Evolutionary conservation across 2,888 invertebrate genomes (phyloP), one percentile per base, ranked within the genome.

Genomic region (Clunio marinus): DNA sequence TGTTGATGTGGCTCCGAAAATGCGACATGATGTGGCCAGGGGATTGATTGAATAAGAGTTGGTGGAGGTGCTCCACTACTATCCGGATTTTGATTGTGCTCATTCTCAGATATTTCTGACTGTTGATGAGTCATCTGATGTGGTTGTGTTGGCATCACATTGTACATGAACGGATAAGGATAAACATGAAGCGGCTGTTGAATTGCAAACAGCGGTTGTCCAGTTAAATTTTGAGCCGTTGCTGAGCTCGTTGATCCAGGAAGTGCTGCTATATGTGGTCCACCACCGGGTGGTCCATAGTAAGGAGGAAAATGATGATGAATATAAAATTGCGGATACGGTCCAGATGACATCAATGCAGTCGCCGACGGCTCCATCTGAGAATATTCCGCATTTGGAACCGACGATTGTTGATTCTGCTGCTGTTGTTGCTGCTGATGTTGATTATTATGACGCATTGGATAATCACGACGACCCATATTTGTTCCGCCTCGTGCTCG

Each of bases 1-100:
- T 5, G 32, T 22, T 51, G 51, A 81, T 1, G 82, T 81, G 5
- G 81, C 76, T 72, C 81, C 81, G 0, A 81, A 78, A 1, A 80
- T 78, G 0, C 81, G 77, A 0, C 77, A 70, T 83, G 83, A 78
- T 71, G 78, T 75, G 81, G 71, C 80, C 76, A 70, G 78, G 80
- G 74, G 82, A 82, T 69, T 75, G 76, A 20, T 17, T 60, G 60
- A 10, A 60, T 24, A 2, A 60, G 20, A 8, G 60, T 15, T 2
- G 32, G 10, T 8, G 32, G 60, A 7, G n/a, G n/a, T 8, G 35
- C 1, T 5, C 35, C 35, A 20, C 5, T 27, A 10, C 32, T 3
- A n/a, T 37, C 60, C 24, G 24, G 57, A 15, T 20, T 57, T 15
- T 57, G 57, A 24, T 57, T 24, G 13, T 57, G 57, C 15, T 57